Conservation (phyloP, 35 echinoderm and acorn worm genomes). For the Nesometra sesokonis region DNA sequence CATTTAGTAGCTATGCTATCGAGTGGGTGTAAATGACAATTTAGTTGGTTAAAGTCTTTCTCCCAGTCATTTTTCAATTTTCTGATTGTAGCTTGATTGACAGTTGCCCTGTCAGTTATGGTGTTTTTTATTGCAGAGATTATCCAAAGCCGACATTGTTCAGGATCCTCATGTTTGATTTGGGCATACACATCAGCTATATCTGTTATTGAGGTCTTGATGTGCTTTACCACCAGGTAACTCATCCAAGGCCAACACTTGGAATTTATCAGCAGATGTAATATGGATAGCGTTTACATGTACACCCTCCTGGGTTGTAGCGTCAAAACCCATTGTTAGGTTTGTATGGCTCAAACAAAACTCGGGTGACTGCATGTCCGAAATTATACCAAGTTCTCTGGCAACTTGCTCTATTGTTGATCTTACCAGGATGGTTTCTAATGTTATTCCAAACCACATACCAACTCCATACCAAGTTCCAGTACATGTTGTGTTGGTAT, state of each 20-base stretch:
- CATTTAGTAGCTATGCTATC: constrained; percentile 1
- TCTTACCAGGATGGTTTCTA: too few relatives aligned
- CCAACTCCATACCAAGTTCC: too few relatives aligned
- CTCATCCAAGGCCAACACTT: constrained; percentile 25
- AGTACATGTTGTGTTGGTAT: too few relatives aligned
- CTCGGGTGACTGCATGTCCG: neutral
- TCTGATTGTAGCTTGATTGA: constrained; percentile 14
- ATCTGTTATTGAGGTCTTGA: neutral
- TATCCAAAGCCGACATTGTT: neutral
- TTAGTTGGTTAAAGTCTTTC: constrained; percentile 8
- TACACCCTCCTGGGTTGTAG: constrained; percentile 25
- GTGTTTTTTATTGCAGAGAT: neutral
- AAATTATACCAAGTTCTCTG: neutral
- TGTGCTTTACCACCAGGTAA: constrained; percentile 35
- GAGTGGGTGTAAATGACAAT: constrained; percentile 21
- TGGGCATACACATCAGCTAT: neutral
- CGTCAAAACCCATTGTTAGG: constrained; percentile 26
- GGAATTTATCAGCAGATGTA: constrained; percentile 15
- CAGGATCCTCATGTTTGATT: too few relatives aligned
- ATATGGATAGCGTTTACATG: constrained; percentile 35
- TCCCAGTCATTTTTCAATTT: too few relatives aligned
- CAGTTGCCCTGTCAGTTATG: neutral
- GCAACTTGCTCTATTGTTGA: too few relatives aligned
- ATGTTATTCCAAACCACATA: too few relatives aligned
- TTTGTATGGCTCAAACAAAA: neutral